Conservation (phyloP, 2,113 vertebrate species). For the Melanotaenia duboulayi region DNA sequence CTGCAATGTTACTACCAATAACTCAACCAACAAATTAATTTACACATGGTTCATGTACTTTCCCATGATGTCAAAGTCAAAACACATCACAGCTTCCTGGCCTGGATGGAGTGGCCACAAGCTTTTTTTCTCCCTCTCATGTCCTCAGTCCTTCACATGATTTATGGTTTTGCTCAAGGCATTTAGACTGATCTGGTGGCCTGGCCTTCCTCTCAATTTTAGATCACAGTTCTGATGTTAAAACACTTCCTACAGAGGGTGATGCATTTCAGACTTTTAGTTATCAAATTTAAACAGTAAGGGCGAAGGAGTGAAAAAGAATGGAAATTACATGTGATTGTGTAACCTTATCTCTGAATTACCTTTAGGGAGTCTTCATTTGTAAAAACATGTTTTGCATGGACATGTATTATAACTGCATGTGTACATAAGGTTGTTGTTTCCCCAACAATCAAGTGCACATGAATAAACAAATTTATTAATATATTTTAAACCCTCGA, state of each 20-base stretch:
- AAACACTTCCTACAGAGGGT: not conserved
- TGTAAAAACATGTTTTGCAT: not conserved
- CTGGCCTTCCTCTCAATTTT: not conserved
- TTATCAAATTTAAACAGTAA: not conserved
- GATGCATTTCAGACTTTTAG: not conserved
- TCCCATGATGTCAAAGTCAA: not conserved
- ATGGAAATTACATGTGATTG: too few relatives aligned
- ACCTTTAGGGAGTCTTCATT: not conserved
- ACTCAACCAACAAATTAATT: not conserved
- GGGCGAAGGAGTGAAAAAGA: not conserved
- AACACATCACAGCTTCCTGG: not conserved
- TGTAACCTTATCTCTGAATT: not conserved
- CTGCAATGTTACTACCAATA: not conserved
- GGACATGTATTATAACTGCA: too few relatives aligned
- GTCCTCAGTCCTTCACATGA: conserved; percentile 5
- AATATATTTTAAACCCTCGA: too few relatives aligned
- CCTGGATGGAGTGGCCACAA: not conserved
- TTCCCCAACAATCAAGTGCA: too few relatives aligned
- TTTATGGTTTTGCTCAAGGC: not conserved
- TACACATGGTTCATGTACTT: not conserved
- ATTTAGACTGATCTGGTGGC: not conserved
- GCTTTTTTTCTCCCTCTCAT: not conserved
- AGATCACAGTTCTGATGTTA: conserved; percentile 7
- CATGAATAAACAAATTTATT: too few relatives aligned
- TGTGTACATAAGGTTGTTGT: too few relatives aligned